phyloP scores from a whole-genome alignment of 2,888 invertebrate species.

The Vanessa cardui region DNA sequence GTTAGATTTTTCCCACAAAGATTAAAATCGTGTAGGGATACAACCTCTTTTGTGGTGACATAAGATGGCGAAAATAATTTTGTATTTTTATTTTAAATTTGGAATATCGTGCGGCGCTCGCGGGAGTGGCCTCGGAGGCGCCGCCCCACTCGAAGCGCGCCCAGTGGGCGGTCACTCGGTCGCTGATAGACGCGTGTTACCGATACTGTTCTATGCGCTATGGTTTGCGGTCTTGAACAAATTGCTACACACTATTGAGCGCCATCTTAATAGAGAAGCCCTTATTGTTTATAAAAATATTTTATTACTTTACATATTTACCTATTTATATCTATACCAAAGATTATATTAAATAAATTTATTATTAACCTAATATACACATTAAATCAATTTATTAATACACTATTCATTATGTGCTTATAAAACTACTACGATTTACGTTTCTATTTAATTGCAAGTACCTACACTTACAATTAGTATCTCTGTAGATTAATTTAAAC shows the following conservation, averaged over 20 bases:
- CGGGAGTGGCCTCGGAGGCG: constrained; percentile 60
- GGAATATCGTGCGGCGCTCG: constrained; percentile 27
- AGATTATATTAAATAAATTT: background rate
- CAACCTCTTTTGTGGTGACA: constrained; percentile 24
- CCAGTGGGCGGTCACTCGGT: constrained; percentile 57
- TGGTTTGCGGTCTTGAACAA: constrained; percentile 39
- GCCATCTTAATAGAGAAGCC: constrained; percentile 35
- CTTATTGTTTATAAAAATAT: constrained; percentile 17
- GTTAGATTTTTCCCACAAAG: background rate
- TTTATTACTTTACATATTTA: background rate
- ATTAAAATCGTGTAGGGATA: background rate
- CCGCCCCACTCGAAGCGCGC: constrained; percentile 68
- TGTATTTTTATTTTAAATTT: constrained; percentile 33
- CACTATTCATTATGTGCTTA: no score
- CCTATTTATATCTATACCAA: background rate
- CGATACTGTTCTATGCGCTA: constrained; percentile 37
- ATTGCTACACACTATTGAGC: constrained; percentile 38
- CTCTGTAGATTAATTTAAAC: no score
- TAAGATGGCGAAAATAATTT: constrained; percentile 31
- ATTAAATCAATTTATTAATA: background rate
- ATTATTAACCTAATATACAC: background rate
- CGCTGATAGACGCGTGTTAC: constrained; percentile 35
- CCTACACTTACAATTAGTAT: no score
- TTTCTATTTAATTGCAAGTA: no score
- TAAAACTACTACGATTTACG: no score